Base-by-base conservation (phyloP, 2,113 vertebrate genomes). In the Eclectus roratus region DNA sequence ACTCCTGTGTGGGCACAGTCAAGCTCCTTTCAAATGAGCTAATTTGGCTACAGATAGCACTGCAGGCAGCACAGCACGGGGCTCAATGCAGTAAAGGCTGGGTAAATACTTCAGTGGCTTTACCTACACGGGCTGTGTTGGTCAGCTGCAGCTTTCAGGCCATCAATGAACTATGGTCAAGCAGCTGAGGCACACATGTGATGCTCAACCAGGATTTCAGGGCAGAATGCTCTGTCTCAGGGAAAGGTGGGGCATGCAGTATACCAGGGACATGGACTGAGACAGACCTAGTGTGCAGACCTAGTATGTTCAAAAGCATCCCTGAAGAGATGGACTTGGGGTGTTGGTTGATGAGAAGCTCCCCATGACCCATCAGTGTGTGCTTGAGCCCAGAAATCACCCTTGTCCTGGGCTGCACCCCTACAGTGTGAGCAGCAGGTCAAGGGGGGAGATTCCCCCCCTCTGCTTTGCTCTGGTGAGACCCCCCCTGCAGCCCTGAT, bases 81-180 rank as follows among this genome's bases (percentile, higher is more conserved):
- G 14, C 64, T 70, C 13, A 4, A 3, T 50, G 83, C 92, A 43
- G 64, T 6, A 89, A 52, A n/a, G 84, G 60, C 68, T 4, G 12
- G 31, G 27, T 43, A 46, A 73, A 68, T 25, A 53, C 63, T 73
- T 50, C 5, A 33, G 53, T 2, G 6, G 19, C 28, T 85, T 73
- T 25, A 28, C 66, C n/a, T 17, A 1, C 21, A 10, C 0, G 1
- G 35, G 8, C 17, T 2, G 49, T 17, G 11, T 19, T 28, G 70
- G 50, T 27, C 25, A 91, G 58, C 68, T 41, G 77, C 1, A 1
- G 43, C 52, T 81, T 47, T 27, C 18, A 1, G 37, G 11, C 13
- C 7, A 10, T 0, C 0, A 47, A 46, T 1, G 2, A 70, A 8
- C 4, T 11, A 2, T 1, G 3, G 17, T 23, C 14, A 41, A 86